Percentiles rank a stretch among this genome's conserved stretches.
Evolutionary conservation across 2,113 vertebrate genomes (phyloP).

Genomic region (Triplophysa dalaica): DNA sequence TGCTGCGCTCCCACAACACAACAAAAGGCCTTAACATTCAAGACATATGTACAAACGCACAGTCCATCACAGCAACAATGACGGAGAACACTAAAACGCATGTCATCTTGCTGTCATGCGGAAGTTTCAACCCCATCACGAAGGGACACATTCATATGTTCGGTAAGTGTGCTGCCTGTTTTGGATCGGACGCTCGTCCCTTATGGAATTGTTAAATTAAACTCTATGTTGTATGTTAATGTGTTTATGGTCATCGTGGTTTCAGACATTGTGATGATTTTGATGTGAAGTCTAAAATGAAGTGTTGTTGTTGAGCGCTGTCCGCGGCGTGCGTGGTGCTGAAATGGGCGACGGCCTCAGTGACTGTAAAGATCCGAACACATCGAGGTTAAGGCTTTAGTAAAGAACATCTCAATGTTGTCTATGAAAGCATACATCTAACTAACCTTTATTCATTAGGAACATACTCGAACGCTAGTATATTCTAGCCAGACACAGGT

Average conservation of each 20-base stretch:
- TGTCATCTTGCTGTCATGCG: constrained; percentile 93
- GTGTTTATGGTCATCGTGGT: not conserved
- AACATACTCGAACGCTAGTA: not conserved
- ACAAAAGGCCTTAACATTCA: constrained; percentile 43
- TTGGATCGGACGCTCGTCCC: not conserved
- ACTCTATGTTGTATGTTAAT: not conserved
- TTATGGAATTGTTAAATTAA: not conserved
- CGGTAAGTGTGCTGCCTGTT: constrained; percentile 75
- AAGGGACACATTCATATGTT: constrained; percentile 98
- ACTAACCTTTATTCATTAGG: too few species aligned
- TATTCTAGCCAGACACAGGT: not conserved
- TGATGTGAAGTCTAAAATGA: not conserved
- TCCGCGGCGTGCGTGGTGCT: constrained; percentile 51
- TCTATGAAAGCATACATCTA: not conserved
- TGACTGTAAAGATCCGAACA: not conserved
- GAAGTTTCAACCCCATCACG: constrained; percentile 97
- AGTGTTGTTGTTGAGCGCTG: constrained; percentile 44
- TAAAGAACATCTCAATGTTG: not conserved
- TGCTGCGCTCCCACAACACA: constrained; percentile 68
- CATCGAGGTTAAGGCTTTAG: not conserved
- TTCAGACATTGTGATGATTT: not conserved
- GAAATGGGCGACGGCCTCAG: constrained; percentile 57
- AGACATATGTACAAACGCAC: constrained; percentile 33
- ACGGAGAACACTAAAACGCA: constrained; percentile 90
- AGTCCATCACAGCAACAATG: constrained; percentile 70